Evolutionary conservation across 2,888 invertebrate species (phyloP), one percentile per base, ranked within the genome.

Genomic region (Tinea trinotella): DNA sequence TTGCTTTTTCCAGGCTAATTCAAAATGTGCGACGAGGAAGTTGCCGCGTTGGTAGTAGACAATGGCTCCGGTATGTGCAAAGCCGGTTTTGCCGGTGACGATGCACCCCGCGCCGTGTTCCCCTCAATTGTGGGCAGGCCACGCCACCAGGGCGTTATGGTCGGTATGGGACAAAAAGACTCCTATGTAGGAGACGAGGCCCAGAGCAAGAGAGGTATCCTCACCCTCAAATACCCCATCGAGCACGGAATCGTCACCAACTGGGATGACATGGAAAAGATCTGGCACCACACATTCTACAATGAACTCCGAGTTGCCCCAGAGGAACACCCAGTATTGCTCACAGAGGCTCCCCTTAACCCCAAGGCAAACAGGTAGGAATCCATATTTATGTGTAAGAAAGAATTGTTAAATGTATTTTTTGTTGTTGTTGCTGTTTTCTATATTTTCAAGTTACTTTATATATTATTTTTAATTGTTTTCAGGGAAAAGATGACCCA

Each of bases 201-300:
- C 70, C 97, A 97, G 86, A 94, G 94, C 89, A 97, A 97, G 88
- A 91, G 97, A 88, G 97, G 97, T 88, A 97, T 97, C 88, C 91
- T 97, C 66, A 97, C 96, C 62, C 88, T 97, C 75, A 97, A 97
- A 80, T 97, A 97, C 88, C 97, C 97, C 71, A 97, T 97, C 80
- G 97, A 97, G 82, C 97, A 97, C 88, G 97, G 97, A 69, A 97
- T 97, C 86, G 95, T 97, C 74, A 97, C 97, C 83, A 97, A 97
- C 90, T 97, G 97, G 97, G 97, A 97, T 72, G 97, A 97, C 72
- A 97, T 98, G 97, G 97, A 97, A 88, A 97, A 98, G 87, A 97
- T 98, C 89, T 98, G 97, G 97, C 97, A 98, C 84, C 97, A 98
- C 89, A 97, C 97, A 72, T 97, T 97, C 92, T 98, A 98, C 93